These are phyloP conservation scores for Takifugu ocellatus DNA, from an alignment of 2,797 vertebrate genomes.

Conservation along the genomic window DNA sequence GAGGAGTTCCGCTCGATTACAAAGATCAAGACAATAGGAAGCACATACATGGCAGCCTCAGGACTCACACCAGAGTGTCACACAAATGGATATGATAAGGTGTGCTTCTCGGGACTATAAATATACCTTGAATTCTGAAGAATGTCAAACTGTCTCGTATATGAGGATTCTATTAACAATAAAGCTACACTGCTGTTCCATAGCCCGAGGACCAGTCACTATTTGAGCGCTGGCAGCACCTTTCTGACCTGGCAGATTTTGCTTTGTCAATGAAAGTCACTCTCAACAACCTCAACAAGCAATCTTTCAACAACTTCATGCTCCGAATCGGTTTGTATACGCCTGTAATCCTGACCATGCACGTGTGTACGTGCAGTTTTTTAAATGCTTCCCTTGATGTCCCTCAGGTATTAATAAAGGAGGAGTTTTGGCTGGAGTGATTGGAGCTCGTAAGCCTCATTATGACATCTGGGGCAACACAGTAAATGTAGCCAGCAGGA, in stretches of 20 bases:
- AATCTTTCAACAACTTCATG: slow-evolving; percentile 99
- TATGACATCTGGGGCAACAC: slow-evolving; percentile 98
- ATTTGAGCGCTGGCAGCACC: slow-evolving; percentile 89
- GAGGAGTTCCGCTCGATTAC: slow-evolving; percentile 90
- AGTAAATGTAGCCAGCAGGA: slow-evolving; percentile 94
- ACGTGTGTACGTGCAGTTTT: neutral
- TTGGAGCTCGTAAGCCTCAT: slow-evolving; percentile 93
- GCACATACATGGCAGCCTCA: slow-evolving; percentile 97
- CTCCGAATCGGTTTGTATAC: slow-evolving; percentile 86
- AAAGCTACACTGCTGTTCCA: slow-evolving; percentile 12
- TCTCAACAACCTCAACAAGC: slow-evolving; percentile 92
- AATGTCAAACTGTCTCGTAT: neutral
- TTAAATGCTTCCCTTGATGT: slow-evolving; percentile 6
- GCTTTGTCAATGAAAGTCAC: slow-evolving; percentile 95
- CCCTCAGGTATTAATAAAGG: slow-evolving; percentile 91
- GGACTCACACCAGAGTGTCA: slow-evolving; percentile 88
- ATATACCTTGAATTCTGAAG: neutral
- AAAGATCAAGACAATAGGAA: slow-evolving; percentile 98
- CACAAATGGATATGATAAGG: slow-evolving; percentile 80
- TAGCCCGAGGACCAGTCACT: slow-evolving; percentile 82
- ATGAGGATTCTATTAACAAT: neutral
- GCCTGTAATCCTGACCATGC: neutral
- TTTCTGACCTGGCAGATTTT: slow-evolving; percentile 90
- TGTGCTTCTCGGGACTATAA: slow-evolving; percentile 32
- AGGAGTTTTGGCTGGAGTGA: slow-evolving; percentile 89